These are phyloP conservation scores for Caranx melampygus DNA, from an alignment of 2,113 vertebrate genomes.

Conservation along the genomic window DNA sequence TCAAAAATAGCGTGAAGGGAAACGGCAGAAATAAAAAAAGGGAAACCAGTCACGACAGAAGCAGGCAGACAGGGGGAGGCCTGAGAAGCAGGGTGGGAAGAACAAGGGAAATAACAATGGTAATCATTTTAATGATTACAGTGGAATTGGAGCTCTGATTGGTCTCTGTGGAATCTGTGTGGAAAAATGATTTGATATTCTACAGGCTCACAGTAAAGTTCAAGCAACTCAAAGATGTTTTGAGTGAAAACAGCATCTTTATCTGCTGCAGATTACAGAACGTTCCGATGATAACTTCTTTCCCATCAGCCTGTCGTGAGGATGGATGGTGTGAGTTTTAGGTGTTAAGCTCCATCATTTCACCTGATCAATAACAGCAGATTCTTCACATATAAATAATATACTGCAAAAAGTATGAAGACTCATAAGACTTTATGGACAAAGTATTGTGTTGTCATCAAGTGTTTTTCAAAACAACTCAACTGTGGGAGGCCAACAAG, in stretches of 20 bases:
- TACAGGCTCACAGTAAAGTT: slow-evolving; percentile 22
- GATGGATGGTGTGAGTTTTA: neutral
- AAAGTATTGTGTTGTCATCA: neutral
- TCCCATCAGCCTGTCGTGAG: slow-evolving; percentile 6
- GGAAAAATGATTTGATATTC: slow-evolving; percentile 26
- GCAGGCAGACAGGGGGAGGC: slow-evolving; percentile 11
- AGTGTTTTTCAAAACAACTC: slow-evolving; percentile 18
- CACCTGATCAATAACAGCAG: neutral
- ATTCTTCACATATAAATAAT: neutral
- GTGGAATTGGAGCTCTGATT: slow-evolving; percentile 21
- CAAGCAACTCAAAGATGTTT: slow-evolving; percentile 28
- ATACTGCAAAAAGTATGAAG: neutral
- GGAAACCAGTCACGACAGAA: slow-evolving; percentile 34
- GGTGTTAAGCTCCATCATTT: neutral
- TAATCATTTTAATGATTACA: slow-evolving; percentile 28
- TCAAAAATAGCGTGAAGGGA: slow-evolving; percentile 63
- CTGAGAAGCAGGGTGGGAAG: slow-evolving; percentile 1
- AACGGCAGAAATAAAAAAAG: slow-evolving; percentile 50
- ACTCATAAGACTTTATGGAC: neutral
- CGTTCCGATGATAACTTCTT: slow-evolving; percentile 4
- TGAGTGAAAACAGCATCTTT: slow-evolving; percentile 1
- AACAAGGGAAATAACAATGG: slow-evolving; percentile 33
- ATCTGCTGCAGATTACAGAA: slow-evolving; percentile 4
- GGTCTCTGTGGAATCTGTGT: slow-evolving; percentile 15
- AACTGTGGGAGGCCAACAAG: slow-evolving; percentile 36